Evolutionary conservation across 2,113 vertebrate species (phyloP), one percentile per base, ranked within the genome.

Genomic region (Recurvirostra avosetta): DNA sequence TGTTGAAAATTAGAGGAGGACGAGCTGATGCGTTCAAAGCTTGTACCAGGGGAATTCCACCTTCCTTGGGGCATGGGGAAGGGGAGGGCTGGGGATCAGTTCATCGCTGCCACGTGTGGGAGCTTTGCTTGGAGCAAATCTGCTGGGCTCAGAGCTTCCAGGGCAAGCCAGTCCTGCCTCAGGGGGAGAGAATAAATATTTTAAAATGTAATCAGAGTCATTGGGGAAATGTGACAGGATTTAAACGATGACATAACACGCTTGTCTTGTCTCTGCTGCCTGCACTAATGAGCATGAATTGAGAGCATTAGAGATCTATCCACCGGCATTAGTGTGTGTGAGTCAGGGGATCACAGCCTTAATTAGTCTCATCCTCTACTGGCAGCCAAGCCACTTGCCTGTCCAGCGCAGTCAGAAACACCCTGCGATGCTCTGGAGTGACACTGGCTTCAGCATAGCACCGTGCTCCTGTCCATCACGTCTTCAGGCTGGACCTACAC

Each of bases 111-210:
- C 6, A 0, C 0, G 3, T 5, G 27, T 2, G 32, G 14, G 56
- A 55, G 74, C 53, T 91, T 26, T 22, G 36, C 80, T 92, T 4
- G 49, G 38, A 68, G 59, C 34, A 12, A 40, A 63, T 11, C 63
- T 30, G 65, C 34, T 5, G 25, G 5, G 45, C 36, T 74, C 20
- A 29, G 34, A 82, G 85, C 62, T 75, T 41, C 43, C 82, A 11
- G 76, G 16, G 19, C 94, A 36, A 20, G 61, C 43, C 70, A 70
- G 8, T 49, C 81, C 90, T 59, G 74, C 91, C 86, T 40, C 40
- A 4, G 59, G 43, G 92, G 66, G 73, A 88, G 49, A 93, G 95
- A 96, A 94, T 49, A 95, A 96, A 96, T 91, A 92, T 94, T 97
- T 96, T 2, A 71, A 85, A 96, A 93, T 11, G 62, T 59, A 94